Conservation (phyloP, 2,888 invertebrate species). For the Hermaeophaga mercurialis region DNA sequence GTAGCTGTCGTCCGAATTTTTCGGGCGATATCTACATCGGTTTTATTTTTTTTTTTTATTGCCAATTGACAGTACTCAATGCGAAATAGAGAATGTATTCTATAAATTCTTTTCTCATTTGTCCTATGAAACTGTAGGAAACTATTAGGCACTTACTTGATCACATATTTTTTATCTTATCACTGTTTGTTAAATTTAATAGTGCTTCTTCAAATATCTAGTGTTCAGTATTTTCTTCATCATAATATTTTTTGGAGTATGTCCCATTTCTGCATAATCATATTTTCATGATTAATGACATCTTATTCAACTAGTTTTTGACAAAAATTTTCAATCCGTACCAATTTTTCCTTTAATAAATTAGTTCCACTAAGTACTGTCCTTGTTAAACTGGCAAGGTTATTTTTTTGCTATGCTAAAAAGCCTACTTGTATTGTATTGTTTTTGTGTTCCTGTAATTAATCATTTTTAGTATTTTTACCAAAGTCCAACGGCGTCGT, state of each 20-base stretch:
- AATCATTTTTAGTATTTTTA: conserved; percentile 23
- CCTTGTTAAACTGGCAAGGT: conserved; percentile 5
- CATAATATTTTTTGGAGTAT: too few species aligned
- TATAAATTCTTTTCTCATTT: too few species aligned
- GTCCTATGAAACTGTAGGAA: too few species aligned
- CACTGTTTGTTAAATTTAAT: too few species aligned
- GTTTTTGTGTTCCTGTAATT: conserved; percentile 34
- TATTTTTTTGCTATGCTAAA: conserved; percentile 42
- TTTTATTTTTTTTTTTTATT: background rate
- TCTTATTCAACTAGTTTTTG: background rate
- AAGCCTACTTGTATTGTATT: conserved; percentile 43
- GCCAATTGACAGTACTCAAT: conserved; percentile 2
- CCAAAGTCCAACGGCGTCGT: too few species aligned
- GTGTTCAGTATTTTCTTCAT: too few species aligned
- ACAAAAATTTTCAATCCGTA: background rate
- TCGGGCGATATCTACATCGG: background rate
- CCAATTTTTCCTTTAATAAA: background rate
- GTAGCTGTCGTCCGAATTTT: background rate
- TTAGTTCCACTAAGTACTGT: background rate
- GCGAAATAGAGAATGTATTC: background rate
- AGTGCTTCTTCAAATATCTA: too few species aligned
- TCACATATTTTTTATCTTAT: too few species aligned
- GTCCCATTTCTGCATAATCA: too few species aligned
- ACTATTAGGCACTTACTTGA: too few species aligned
- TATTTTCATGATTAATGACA: too few species aligned